Conservation (phyloP, 37 sponge, comb jelly and placozoan genomes). For the Bolinopsis microptera region DNA sequence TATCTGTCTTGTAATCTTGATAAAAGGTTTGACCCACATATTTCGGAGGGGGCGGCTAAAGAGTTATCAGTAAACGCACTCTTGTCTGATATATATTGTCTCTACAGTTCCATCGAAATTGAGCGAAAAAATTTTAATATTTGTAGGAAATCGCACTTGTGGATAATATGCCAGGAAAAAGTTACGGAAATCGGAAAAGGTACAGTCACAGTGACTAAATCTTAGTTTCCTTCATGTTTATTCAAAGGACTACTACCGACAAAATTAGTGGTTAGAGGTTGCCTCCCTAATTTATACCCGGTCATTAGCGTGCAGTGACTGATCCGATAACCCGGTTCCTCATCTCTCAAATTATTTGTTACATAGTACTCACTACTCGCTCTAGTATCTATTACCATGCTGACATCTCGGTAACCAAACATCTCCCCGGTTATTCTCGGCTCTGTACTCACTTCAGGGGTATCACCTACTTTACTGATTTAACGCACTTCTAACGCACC, state of each 20-base stretch:
- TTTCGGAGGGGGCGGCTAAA: too few species aligned
- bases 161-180: neutral
- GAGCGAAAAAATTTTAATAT: too few species aligned
- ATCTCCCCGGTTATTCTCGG: neutral
- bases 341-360: neutral
- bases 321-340: neutral
- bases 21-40: too few species aligned
- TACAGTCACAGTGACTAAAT: neutral
- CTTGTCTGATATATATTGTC: too few species aligned
- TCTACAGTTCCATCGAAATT: too few species aligned
- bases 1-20: too few species aligned
- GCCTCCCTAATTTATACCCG: neutral
- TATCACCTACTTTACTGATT: neutral
- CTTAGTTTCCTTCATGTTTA: neutral
- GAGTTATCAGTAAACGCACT: neutral
- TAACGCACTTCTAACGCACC: neutral
- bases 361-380: neutral
- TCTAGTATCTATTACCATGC: neutral
- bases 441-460: neutral
- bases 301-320: neutral
- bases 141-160: too few species aligned
- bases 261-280: neutral
- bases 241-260: neutral
- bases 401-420: neutral
- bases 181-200: neutral